Evolutionary conservation across 2,113 vertebrate species (phyloP).

Genomic region (Noctilio leporinus): DNA sequence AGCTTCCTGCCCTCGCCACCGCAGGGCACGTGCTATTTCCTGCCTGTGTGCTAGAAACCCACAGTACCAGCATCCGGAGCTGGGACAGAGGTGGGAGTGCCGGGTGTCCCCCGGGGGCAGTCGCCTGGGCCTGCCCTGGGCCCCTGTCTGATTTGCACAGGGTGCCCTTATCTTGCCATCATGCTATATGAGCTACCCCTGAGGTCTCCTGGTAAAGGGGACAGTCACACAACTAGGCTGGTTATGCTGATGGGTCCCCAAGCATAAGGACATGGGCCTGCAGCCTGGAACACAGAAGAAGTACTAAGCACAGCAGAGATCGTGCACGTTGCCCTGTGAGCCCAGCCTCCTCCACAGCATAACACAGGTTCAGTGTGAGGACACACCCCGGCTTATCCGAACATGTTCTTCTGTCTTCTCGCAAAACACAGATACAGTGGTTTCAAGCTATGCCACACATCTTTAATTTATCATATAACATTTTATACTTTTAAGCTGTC

Average conservation of each 20-base stretch:
- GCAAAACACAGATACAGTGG: background rate
- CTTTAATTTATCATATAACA: background rate
- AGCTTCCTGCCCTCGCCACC: background rate
- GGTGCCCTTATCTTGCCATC: slow-evolving; percentile 25
- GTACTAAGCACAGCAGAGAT: background rate
- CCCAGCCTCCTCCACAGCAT: background rate
- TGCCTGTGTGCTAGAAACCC: background rate
- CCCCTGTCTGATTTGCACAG: background rate
- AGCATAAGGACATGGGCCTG: slow-evolving; percentile 25
- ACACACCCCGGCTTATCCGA: background rate
- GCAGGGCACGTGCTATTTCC: background rate
- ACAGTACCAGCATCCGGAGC: background rate
- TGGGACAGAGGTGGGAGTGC: background rate
- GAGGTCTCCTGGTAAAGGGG: slow-evolving; percentile 39
- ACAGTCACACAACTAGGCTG: slow-evolving; percentile 44
- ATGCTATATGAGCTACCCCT: slow-evolving; percentile 48
- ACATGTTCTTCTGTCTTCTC: background rate
- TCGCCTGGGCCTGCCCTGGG: background rate
- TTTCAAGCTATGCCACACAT: background rate
- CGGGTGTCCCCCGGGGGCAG: background rate
- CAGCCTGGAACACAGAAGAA: background rate
- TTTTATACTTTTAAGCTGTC: background rate
- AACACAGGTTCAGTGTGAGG: background rate
- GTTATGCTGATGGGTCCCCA: slow-evolving; percentile 46
- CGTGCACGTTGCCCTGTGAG: too few relatives aligned